Conservation (phyloP, 2,113 vertebrate genomes). For the Alexandromys fortis region DNA sequence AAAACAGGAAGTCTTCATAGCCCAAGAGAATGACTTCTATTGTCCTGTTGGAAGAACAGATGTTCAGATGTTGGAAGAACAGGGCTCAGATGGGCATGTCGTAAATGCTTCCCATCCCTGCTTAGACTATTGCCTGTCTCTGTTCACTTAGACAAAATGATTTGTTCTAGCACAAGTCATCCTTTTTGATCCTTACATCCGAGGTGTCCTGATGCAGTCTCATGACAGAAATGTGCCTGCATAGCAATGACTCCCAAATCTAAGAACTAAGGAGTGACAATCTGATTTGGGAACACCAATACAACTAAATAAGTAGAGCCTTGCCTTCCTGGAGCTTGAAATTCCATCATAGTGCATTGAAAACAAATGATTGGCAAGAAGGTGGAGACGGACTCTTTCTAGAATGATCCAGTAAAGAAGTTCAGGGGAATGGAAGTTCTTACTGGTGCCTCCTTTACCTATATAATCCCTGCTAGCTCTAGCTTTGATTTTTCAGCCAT, state of each 20-base stretch:
- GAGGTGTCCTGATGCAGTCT: not conserved
- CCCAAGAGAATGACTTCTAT: not conserved
- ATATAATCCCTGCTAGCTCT: not conserved
- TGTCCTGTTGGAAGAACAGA: conserved; percentile 10
- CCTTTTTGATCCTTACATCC: not conserved
- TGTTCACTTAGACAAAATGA: not conserved
- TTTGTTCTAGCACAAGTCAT: not conserved
- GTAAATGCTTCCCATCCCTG: not conserved
- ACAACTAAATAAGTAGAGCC: not conserved
- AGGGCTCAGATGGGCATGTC: not conserved
- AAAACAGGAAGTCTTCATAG: conserved; percentile 41
- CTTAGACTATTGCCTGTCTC: not conserved
- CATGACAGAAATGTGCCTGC: not conserved
- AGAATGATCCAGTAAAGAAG: not conserved
- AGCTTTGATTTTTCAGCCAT: not conserved
- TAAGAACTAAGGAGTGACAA: not conserved
- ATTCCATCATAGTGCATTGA: not conserved
- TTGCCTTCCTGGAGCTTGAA: conserved; percentile 6
- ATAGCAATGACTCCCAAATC: not conserved
- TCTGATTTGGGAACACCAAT: not conserved
- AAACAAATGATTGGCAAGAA: not conserved
- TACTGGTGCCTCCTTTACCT: not conserved
- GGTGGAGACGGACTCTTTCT: not conserved
- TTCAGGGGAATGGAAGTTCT: not conserved
- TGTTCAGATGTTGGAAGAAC: not conserved